Conservation (phyloP, 2,888 invertebrate genomes). For the Apeira syringaria region DNA sequence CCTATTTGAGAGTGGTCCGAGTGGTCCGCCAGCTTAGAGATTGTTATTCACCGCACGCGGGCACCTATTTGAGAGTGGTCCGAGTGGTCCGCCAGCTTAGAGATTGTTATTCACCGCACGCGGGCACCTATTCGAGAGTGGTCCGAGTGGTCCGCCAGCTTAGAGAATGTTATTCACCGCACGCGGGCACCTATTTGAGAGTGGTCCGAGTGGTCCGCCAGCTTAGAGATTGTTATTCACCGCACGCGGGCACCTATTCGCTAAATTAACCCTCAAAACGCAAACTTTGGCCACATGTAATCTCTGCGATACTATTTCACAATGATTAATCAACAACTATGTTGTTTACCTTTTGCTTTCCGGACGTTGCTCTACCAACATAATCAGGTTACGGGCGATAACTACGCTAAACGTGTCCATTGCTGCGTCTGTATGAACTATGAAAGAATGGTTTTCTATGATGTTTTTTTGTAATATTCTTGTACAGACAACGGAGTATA, state of each 20-base stretch:
- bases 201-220: not conserved
- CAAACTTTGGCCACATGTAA: constrained; percentile 24
- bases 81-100: no score
- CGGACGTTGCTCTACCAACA: constrained; percentile 31
- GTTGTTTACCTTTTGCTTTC: constrained; percentile 64
- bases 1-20: no score
- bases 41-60: constrained; percentile 10
- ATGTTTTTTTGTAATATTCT: no score
- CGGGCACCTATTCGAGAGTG: constrained; percentile 10
- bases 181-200: constrained; percentile 2
- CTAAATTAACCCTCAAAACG: constrained; percentile 22
- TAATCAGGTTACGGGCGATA: constrained; percentile 6
- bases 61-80: constrained; percentile 10
- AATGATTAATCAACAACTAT: constrained; percentile 67
- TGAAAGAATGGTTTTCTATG: not conserved
- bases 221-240: constrained; percentile 11
- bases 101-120: constrained; percentile 12
- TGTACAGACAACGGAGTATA: no score
- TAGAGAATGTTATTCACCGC: constrained; percentile 12
- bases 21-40: constrained; percentile 1
- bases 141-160: no score
- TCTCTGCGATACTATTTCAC: constrained; percentile 45
- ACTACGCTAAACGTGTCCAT: constrained; percentile 2
- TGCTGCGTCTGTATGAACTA: not conserved
- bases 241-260: constrained; percentile 7